These are phyloP conservation scores for Gymnocypris eckloni DNA, from an alignment of 2,797 vertebrate genomes.

Conservation along the genomic window DNA sequence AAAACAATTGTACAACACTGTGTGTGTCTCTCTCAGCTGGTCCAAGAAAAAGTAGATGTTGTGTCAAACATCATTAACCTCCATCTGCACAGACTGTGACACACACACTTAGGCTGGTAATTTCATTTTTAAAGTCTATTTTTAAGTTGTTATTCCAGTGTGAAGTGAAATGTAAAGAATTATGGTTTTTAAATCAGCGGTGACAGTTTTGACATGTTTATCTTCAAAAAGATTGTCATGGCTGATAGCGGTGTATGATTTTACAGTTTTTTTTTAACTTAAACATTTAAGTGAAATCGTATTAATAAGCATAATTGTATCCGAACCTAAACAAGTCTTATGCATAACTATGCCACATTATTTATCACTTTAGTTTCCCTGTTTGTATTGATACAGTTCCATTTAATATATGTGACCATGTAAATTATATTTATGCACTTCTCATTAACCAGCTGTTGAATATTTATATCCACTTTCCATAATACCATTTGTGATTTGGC, in stretches of 20 bases:
- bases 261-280: not conserved
- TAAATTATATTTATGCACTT: conserved; percentile 63
- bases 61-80: conserved; percentile 10
- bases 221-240: not conserved
- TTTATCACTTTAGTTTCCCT: conserved; percentile 71
- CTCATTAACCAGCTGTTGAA: conserved; percentile 69
- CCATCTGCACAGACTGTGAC: not conserved
- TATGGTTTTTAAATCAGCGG: not conserved
- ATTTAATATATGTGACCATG: conserved; percentile 63
- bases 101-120: not conserved
- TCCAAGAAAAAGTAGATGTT: conserved; percentile 2
- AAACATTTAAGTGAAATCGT: conserved; percentile 40
- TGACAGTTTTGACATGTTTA: not conserved
- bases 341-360: conserved; percentile 64
- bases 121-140: conserved; percentile 16
- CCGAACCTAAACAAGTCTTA: conserved; percentile 51
- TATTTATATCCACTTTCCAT: conserved; percentile 65
- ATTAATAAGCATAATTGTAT: conserved; percentile 48
- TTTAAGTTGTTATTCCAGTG: conserved; percentile 2
- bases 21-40: not conserved
- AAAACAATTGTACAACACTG: not conserved
- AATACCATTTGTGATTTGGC: conserved; percentile 64
- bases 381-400: conserved; percentile 63
- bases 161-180: not conserved
- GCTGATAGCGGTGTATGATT: not conserved